Evolutionary conservation across 1,140 invertebrate species (phyloP), one percentile per base, ranked within the genome.

Genomic region (Drosophila sucinea): DNA sequence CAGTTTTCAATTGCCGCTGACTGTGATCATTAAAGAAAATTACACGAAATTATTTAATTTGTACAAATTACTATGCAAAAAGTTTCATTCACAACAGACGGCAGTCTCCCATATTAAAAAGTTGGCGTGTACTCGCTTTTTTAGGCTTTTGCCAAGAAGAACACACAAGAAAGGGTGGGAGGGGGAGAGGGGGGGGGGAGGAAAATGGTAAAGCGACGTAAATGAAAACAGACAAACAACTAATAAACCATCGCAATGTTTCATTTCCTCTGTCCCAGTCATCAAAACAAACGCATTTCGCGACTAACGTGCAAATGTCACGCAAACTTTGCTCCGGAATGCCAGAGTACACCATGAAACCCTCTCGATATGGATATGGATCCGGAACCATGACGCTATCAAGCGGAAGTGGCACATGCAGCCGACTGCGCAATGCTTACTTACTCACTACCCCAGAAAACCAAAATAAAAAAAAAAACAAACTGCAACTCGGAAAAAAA

Each of bases 401-500:
- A 90, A 67, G 84, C 85, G 84, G 84, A 89, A 89, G 81, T 89
- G 84, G 84, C 85, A 89, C 84, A 89, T 89, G 84, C 78, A 87
- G 81, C 85, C 67, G 73, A 84, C 77, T 70, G 76, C 61, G 63
- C 66, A 79, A 51, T 80, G 83, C 79, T 72, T 73, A 87, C 80
- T 72, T 84, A 79, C 77, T 83, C 75, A 86, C 79, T 82, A 70
- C 77, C 70, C 60, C 69, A 77, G 67, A 70, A 71, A 73, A 60
- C 67, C 56, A 47, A 60, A 79, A 41, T 51, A 57, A 35, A 64
- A 55, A 35, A 47, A 64, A 64, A 63, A 35, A 38, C 70, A 61
- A 67, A 68, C 5, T 47, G 44, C 44, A 51, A 51, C 44, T 51
- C 17, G 17, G 10, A 32, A 54, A 35, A 35, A 38, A 70, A 27